Evolutionary conservation across 2,888 invertebrate genomes (phyloP).

Genomic region (Fragum sueziense): DNA sequence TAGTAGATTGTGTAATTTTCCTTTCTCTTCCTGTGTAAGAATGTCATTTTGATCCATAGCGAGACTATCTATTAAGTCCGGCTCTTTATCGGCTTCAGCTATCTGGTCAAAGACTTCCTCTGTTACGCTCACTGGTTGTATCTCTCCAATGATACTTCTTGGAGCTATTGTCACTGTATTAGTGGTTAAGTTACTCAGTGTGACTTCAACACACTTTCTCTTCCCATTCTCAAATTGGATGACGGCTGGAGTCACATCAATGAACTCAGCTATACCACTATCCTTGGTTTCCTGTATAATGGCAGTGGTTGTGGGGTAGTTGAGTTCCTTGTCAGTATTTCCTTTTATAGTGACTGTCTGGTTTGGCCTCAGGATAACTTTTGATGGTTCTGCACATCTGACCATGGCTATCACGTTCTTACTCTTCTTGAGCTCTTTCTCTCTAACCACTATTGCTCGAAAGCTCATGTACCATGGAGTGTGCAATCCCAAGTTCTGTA

Average conservation of each 20-base stretch:
- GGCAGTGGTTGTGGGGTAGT: constrained; percentile 28
- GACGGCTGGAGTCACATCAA: constrained; percentile 45
- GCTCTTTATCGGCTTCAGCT: neutral
- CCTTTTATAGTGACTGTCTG: constrained; percentile 15
- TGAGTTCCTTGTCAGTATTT: constrained; percentile 27
- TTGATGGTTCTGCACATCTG: constrained; percentile 17
- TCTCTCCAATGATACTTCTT: constrained; percentile 39
- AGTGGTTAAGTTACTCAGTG: constrained; percentile 41
- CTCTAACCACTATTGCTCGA: constrained; percentile 14
- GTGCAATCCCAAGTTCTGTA: constrained; percentile 12
- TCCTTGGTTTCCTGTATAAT: constrained; percentile 38
- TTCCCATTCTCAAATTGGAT: constrained; percentile 18
- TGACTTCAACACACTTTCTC: constrained; percentile 25
- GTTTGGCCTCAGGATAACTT: too few relatives aligned
- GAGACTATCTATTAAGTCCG: neutral
- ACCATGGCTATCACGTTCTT: constrained; percentile 22
- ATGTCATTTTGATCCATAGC: constrained; percentile 9
- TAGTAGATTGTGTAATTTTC: too few relatives aligned
- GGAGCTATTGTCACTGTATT: constrained; percentile 42
- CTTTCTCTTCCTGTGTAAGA: too few relatives aligned
- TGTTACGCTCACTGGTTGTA: constrained; percentile 39
- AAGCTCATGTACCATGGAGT: constrained; percentile 29
- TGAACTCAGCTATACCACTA: constrained; percentile 16
- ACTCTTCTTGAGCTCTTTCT: constrained; percentile 23
- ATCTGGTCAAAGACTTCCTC: constrained; percentile 18